Evolutionary conservation across 2,888 invertebrate genomes (phyloP), one percentile per base, ranked within the genome.

Genomic region (Mesorhabditis spiculigera): DNA sequence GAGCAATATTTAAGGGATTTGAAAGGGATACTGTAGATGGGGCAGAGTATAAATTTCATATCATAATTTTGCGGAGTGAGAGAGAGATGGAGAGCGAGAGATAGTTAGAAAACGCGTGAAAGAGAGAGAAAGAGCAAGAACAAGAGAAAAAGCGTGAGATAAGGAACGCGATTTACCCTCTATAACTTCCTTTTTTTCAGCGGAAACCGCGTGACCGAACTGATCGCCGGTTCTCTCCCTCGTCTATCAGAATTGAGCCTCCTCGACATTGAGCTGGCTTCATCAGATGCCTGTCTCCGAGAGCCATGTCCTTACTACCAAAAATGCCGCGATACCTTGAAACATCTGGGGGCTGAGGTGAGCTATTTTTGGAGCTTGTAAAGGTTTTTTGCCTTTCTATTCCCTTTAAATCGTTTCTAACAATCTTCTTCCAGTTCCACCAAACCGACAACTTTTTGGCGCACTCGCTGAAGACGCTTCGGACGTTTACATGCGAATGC

Each of bases 281-380:
- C 75, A 28, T 81, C 81, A 45, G 80, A 81, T 43, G 71, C 80
- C 63, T 84, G 84, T 66, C 72, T 70, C n/a, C 76, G 79, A 63
- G 84, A 84, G 69, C 84, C 84, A 10, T 84, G 84, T 67, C 78
- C 82, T 0, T 81, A 82, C 73, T 84, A 75, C 75, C 80, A 85
- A 45, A 76, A 80, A 66, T 84, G 84, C 66, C 72, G 83, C 28
- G 77, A 79, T 45, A 78, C 81, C 28, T 77, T 82, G 44, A 83
- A 83, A 69, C 83, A 78, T 70, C 74, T 81, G 13, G 74, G 78
- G n/a, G 75, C 73, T 3, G 58, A 50, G 58, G 58, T 50, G n/a
- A n/a, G n/a, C n/a, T n/a, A n/a, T n/a, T n/a, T n/a, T n/a, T n/a
- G n/a, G n/a, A n/a, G n/a, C n/a, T n/a, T n/a, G n/a, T n/a, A n/a